Evolutionary conservation across 30 jellyfish, hydroid and myxozoan species (phyloP), one percentile per base, ranked within the genome.

Genomic region (Pelagia noctiluca): DNA sequence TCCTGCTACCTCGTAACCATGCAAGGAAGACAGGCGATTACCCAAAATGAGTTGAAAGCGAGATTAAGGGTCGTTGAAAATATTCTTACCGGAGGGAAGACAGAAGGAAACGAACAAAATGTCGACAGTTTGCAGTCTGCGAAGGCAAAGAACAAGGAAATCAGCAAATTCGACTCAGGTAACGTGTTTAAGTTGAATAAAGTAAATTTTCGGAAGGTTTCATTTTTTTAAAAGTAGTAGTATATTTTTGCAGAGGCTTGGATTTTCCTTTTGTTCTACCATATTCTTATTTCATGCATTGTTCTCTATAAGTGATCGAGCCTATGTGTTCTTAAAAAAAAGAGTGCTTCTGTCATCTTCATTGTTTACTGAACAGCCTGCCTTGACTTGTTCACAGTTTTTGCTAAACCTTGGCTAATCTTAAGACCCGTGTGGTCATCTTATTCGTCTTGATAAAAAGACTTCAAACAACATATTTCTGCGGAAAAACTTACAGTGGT

Each of bases 401-500:
- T 42, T 42, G 12, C 57, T 42, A 42, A 42, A 42, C 57, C 57
- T 42, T 42, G 57, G 57, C 57, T 42, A 42, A 42, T 42, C 12
- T 42, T 42, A 42, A 42, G 57, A 42, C 57, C 16, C 57, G 57
- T 42, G 57, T 42, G 57, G 57, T 42, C 16, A 42, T 42, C 57
- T 42, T 5, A 42, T 42, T 42, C 57, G 16, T 42, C 57, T 42
- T 42, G 16, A 42, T 42, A 42, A 42, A 42, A 42, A 42, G 57
- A 42, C 57, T 42, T 8, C 8, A 42, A 42, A 42, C 57, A 42
- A 42, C 8, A 42, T 42, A 16, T 42, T 42, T 42, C 16, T 42
- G 57, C 57, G 57, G 57, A 42, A 42, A 42, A 42, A 42, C 57
- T 42, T 42, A 42, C 57, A 42, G 16, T 42, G 57, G 57, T 42